Evolutionary conservation across 2,888 invertebrate species (phyloP).

Genomic region (Apamea sordens): DNA sequence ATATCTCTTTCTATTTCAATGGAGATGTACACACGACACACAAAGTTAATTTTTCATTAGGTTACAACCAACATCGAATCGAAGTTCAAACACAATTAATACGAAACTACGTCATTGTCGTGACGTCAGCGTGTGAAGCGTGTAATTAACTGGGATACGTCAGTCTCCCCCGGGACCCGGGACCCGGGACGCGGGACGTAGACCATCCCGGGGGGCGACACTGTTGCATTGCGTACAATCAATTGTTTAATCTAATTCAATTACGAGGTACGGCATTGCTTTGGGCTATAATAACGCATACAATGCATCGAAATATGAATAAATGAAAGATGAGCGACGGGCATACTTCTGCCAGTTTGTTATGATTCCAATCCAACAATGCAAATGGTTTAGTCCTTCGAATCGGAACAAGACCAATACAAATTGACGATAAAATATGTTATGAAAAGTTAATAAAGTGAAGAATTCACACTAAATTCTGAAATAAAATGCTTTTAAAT

Average conservation of each 20-base stretch:
- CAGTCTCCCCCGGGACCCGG: conserved; percentile 42
- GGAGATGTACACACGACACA: conserved; percentile 10
- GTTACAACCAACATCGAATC: conserved; percentile 31
- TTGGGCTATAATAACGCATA: conserved; percentile 18
- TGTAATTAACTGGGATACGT: conserved; percentile 72
- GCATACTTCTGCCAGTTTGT: neutral
- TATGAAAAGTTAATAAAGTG: neutral
- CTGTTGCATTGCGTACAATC: conserved; percentile 64
- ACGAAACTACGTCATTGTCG: conserved; percentile 67
- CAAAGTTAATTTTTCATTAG: conserved; percentile 42
- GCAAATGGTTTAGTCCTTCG: neutral
- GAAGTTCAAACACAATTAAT: conserved; percentile 65
- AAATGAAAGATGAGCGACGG: neutral
- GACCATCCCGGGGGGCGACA: conserved; percentile 51
- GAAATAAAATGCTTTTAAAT: neutral
- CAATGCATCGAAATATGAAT: conserved; percentile 21
- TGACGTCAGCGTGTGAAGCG: conserved; percentile 68
- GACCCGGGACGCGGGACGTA: conserved; percentile 42
- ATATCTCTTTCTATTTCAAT: conserved; percentile 39
- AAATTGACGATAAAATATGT: neutral
- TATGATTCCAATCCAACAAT: neutral
- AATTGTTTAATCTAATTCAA: conserved; percentile 65
- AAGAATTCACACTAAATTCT: neutral
- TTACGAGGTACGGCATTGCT: conserved; percentile 48
- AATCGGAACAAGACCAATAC: neutral